Conservation (phyloP, 2,113 vertebrate genomes). For the Paramormyrops kingsleyae region DNA sequence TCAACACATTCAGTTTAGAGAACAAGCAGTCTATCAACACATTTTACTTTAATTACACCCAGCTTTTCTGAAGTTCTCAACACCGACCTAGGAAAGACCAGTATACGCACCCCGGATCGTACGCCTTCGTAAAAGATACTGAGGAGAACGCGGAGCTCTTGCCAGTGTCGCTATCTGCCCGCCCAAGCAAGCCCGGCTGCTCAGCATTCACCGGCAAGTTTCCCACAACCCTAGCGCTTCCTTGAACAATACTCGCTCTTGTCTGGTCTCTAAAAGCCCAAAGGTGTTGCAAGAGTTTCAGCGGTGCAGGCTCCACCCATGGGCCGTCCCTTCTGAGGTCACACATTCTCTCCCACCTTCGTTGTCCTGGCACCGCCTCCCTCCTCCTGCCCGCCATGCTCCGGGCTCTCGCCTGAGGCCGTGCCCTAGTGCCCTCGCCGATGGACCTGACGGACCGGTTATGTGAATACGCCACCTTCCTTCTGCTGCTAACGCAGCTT, state of each 20-base stretch:
- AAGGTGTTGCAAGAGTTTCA: conserved; percentile 75
- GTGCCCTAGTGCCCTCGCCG: conserved; percentile 21
- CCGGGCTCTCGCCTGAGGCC: neutral
- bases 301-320: conserved; percentile 47
- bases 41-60: neutral
- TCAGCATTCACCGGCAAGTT: conserved; percentile 46
- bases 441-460: conserved; percentile 57
- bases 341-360: conserved; percentile 50
- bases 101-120: neutral
- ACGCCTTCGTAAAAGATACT: neutral
- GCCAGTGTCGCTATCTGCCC: conserved; percentile 30
- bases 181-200: conserved; percentile 32
- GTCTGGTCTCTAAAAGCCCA: conserved; percentile 48
- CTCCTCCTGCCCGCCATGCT: neutral
- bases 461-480: neutral
- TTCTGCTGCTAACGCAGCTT: neutral
- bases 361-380: neutral
- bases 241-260: conserved; percentile 60
- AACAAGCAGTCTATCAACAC: neutral
- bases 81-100: neutral
- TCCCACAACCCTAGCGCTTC: conserved; percentile 60
- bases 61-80: neutral
- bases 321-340: conserved; percentile 70
- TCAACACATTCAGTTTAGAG: neutral
- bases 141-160: conserved; percentile 22